phyloP scores from a whole-genome alignment of 2,888 invertebrate genomes.

The Pocota personata region DNA sequence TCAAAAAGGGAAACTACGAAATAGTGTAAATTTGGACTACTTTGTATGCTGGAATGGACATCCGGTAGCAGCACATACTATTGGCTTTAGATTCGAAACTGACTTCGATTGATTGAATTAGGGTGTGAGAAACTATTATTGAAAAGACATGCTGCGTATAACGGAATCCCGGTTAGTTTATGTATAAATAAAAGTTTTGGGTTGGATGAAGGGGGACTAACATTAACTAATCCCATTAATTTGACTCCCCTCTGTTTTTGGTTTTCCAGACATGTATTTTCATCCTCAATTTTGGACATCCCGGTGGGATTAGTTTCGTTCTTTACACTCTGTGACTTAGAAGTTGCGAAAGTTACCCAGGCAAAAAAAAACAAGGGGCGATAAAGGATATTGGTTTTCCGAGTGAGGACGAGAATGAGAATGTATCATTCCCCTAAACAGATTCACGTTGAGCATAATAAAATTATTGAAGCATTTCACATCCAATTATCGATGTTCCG shows the following conservation, averaged over 20 bases:
- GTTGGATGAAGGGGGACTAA: neutral
- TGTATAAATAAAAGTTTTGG: neutral
- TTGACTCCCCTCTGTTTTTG: neutral
- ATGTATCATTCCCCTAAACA: neutral
- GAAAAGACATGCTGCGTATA: neutral
- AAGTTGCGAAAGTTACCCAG: constrained; percentile 1
- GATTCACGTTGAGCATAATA: neutral
- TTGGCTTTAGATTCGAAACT: constrained; percentile 2
- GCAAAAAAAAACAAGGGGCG: neutral
- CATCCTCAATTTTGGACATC: neutral
- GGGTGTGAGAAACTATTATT: neutral
- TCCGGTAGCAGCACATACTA: neutral
- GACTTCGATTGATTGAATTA: constrained; percentile 5
- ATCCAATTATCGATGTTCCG: neutral
- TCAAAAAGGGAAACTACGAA: neutral
- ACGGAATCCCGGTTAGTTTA: neutral
- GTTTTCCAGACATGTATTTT: neutral
- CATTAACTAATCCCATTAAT: constrained; percentile 17
- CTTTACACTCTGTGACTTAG: neutral
- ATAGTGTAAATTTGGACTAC: neutral
- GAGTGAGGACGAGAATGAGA: neutral
- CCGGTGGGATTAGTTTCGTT: neutral
- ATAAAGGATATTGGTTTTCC: neutral
- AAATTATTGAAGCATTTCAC: neutral
- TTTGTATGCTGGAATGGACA: neutral